phyloP scores from a whole-genome alignment of 2,888 invertebrate species.

The Dysmachus trigonus region DNA sequence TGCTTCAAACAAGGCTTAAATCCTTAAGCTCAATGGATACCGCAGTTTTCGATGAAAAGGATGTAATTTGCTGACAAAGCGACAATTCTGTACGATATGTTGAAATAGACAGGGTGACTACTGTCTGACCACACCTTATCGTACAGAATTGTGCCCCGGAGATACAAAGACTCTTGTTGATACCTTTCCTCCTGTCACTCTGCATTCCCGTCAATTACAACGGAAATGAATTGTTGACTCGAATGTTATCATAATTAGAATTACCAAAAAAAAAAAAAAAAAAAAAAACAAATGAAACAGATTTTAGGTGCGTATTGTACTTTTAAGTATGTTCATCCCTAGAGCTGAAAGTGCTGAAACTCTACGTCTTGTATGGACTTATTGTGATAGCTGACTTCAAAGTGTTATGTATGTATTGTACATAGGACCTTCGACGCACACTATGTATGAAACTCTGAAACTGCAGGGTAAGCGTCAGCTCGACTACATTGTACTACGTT shows the following conservation, averaged over 20 bases:
- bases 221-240: constrained; percentile 44
- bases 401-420: constrained; percentile 42
- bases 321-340: constrained; percentile 30
- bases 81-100: constrained; percentile 94
- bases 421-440: constrained; percentile 32
- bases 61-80: constrained; percentile 95
- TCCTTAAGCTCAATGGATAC: constrained; percentile 79
- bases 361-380: not conserved
- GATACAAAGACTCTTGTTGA: constrained; percentile 42
- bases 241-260: constrained; percentile 22
- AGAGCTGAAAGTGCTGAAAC: constrained; percentile 1
- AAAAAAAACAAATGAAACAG: not conserved
- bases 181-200: constrained; percentile 41
- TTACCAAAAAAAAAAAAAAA: not conserved
- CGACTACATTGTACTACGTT: constrained; percentile 53
- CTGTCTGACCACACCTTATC: constrained; percentile 74
- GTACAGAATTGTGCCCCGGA: constrained; percentile 64
- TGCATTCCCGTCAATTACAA: constrained; percentile 8
- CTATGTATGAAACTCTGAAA: not conserved
- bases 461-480: constrained; percentile 2
- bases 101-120: constrained; percentile 89
- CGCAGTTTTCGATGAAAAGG: constrained; percentile 85
- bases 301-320: constrained; percentile 37
- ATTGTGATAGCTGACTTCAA: constrained; percentile 8
- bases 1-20: constrained; percentile 81